Evolutionary conservation across 2,888 invertebrate species (phyloP).

Genomic region (Gortyna flavago): DNA sequence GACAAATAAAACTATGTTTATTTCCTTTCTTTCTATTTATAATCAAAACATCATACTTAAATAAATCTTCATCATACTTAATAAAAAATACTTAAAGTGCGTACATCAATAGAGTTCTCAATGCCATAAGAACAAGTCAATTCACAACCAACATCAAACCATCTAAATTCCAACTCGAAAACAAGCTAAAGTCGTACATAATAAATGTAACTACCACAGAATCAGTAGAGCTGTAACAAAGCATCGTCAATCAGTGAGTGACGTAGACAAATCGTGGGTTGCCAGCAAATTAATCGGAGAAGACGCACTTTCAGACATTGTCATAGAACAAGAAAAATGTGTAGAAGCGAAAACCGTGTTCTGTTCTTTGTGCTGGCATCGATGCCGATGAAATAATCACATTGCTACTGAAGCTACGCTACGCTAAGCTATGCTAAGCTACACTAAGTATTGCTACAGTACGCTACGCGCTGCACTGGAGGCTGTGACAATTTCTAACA

Average conservation of each 20-base stretch:
- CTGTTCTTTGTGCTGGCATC: background rate
- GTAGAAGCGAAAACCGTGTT: background rate
- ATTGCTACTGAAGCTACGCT: too few relatives aligned
- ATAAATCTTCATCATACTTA: too few relatives aligned
- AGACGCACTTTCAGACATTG: constrained; percentile 60
- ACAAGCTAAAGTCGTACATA: constrained; percentile 32
- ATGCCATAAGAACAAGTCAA: background rate
- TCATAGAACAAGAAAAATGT: constrained; percentile 25
- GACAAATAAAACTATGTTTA: too few relatives aligned
- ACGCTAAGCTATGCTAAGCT: too few relatives aligned
- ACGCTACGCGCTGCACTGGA: background rate
- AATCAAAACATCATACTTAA: background rate
- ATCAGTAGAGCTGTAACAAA: constrained; percentile 44
- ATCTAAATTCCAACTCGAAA: constrained; percentile 11
- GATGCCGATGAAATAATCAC: background rate
- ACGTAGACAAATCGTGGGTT: constrained; percentile 65
- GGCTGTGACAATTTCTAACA: too few relatives aligned
- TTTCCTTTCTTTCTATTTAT: background rate
- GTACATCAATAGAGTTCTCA: background rate
- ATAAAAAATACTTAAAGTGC: too few relatives aligned
- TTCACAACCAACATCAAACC: background rate
- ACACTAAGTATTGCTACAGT: background rate
- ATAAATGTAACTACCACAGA: constrained; percentile 41
- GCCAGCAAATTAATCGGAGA: constrained; percentile 62
- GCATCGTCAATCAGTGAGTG: constrained; percentile 61